Percentiles rank a stretch among this genome's conserved stretches.
Conservation (phyloP, 2,113 vertebrate genomes). For the Mormoops blainvillei region DNA sequence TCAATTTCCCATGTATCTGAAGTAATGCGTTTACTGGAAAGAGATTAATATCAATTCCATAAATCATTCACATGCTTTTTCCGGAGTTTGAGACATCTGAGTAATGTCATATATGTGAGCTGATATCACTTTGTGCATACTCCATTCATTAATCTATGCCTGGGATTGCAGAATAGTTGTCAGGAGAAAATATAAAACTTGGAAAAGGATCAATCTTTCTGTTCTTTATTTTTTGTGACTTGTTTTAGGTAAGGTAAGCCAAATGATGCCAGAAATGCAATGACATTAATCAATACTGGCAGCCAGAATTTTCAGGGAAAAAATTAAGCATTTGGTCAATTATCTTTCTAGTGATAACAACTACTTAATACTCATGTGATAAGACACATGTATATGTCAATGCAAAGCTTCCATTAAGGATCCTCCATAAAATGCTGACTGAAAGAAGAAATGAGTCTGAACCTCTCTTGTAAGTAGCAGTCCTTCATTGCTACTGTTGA, state of each 20-base stretch:
- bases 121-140: conserved; percentile 86
- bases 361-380: conserved; percentile 13
- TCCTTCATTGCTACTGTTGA: neutral
- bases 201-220: conserved; percentile 73
- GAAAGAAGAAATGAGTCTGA: neutral
- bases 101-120: conserved; percentile 90
- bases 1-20: conserved; percentile 91
- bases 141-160: conserved; percentile 90
- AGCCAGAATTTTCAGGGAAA: conserved; percentile 24
- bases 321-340: conserved; percentile 54
- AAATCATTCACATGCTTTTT: conserved; percentile 95
- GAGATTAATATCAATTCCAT: conserved; percentile 98
- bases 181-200: conserved; percentile 82
- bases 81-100: conserved; percentile 86
- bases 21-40: conserved; percentile 95
- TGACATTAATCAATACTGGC: conserved; percentile 22
- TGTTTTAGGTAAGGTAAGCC: conserved; percentile 44
- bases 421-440: neutral
- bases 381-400: neutral
- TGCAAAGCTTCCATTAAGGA: conserved; percentile 28
- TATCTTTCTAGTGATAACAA: conserved; percentile 55
- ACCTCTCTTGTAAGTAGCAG: neutral
- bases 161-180: conserved; percentile 78
- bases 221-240: conserved; percentile 70
- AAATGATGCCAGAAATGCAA: conserved; percentile 39